Evolutionary conservation across 2,797 vertebrate species (phyloP), one percentile per base, ranked within the genome.

Genomic region (Pygocentrus nattereri): DNA sequence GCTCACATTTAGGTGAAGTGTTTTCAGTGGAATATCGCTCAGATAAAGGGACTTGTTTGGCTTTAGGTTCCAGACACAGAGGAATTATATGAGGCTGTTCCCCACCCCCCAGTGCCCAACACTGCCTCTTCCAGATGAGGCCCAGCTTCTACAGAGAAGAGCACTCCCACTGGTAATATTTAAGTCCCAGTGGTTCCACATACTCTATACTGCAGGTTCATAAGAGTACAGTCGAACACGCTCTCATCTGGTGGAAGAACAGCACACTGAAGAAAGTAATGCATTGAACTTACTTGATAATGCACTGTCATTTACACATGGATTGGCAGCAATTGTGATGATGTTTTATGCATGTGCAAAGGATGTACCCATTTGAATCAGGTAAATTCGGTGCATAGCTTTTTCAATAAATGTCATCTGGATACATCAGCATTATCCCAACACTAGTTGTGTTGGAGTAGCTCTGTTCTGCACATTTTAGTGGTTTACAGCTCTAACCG

Each of bases 61-160:
- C 7, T 65, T 38, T 4, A 67, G 34, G 56, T 62, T 79, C n/a
- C 19, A 72, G 4, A n/a, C 68, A 1, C 56, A 72, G 78, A 52
- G 69, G 78, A 79, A 62, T 62, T 64, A 21, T n/a, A 62, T 38
- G 64, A 13, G 23, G 69, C 38, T 18, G 38, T 58, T n/a, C 64
- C 58, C 38, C 38, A 44, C 7, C 27, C 77, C 50, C 38, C 64
- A 67, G 4, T 44, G 21, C 21, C 21, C 34, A 74, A n/a, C 38
- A 65, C 31, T 44, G 18, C 34, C 58, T 44, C 59, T 52, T 49
- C 58, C 78, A 80, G 70, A 49, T 80, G 58, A 74, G 70, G 80
- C 69, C 59, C 18, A 56, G 59, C 21, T 23, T 71, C 67, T 50
- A 38, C 21, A 52, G 11, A n/a, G 31, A 19, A 41, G 34, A 18